phyloP scores from a whole-genome alignment of 2,113 vertebrate genomes.

The Rhombomys opimus region DNA sequence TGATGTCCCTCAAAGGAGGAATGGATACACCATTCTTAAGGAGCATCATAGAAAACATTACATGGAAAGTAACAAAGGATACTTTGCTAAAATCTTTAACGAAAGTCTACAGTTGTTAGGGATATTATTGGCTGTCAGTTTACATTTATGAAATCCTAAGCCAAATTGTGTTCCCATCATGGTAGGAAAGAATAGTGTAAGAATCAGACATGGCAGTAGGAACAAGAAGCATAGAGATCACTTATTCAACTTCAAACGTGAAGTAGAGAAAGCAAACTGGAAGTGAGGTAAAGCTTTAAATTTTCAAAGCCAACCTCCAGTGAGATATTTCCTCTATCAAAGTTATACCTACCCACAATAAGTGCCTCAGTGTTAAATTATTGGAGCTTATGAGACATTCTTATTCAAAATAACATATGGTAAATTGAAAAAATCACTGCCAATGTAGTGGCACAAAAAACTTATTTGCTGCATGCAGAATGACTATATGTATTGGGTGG shows the following conservation, averaged over 20 bases:
- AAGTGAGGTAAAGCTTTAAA: not conserved
- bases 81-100: not conserved
- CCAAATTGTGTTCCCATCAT: not conserved
- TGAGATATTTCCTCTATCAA: not conserved
- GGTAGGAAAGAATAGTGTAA: not conserved
- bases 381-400: no score
- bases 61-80: not conserved
- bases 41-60: not conserved
- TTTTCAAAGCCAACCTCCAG: not conserved
- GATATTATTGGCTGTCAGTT: not conserved
- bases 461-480: not conserved
- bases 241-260: not conserved
- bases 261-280: not conserved
- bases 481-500: not conserved
- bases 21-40: not conserved
- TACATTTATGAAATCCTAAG: not conserved
- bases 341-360: not conserved
- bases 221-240: not conserved
- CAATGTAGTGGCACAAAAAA: not conserved
- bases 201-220: not conserved
- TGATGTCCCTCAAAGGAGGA: not conserved
- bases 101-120: not conserved
- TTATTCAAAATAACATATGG: not conserved
- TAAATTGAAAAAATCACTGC: not conserved
- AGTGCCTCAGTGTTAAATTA: not conserved